Base-by-base conservation (phyloP, 2,113 vertebrate genomes). In the Brienomyrus brachyistius region DNA sequence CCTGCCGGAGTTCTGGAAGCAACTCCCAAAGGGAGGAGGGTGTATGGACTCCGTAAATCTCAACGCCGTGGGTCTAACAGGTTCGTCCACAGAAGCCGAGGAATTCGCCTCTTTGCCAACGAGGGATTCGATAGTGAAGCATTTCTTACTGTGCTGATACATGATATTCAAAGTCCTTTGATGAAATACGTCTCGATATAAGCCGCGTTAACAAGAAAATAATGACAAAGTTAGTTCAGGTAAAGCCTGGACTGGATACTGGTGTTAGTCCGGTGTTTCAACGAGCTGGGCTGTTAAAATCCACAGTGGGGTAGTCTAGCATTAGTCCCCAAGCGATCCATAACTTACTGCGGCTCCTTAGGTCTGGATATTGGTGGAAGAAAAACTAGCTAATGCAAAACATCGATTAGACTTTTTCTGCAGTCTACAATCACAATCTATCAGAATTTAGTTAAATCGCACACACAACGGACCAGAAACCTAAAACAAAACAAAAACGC, bases 51-150 rank as follows among this genome's bases (percentile, higher is more conserved):
- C 96, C 84, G 95, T 91, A 93, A 96, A 96, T 2, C 94, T 91
- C 48, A 95, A 93, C 91, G 94, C 94, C 1, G 93, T 96, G 88
- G 95, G 94, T 89, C 95, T 92, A 86, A 95, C 94, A 84, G 94
- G 95, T 52, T 96, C 96, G 0, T 96, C 96, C 89, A 92, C 95
- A 45, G 92, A 88, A 13, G 92, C 90, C 52, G 94, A 90, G 59
- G 93, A 92, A 91, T 84, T 92, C 21, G 91, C 89, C 83, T 96
- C 95, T 92, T 96, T 95, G 88, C 94, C 96, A n/a, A 97, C 96
- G 89, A 97, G 94, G 87, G 96, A 93, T 91, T 96, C 95, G 27
- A 96, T 96, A 87, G 94, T 95, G 93, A 96, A 96, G 59, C 94
- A 94, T 77, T 96, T 97, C 92, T 95, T 95, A 70, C 85, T 92